Evolutionary conservation across 2,113 vertebrate species (phyloP).

Genomic region (Hystrix cristata): DNA sequence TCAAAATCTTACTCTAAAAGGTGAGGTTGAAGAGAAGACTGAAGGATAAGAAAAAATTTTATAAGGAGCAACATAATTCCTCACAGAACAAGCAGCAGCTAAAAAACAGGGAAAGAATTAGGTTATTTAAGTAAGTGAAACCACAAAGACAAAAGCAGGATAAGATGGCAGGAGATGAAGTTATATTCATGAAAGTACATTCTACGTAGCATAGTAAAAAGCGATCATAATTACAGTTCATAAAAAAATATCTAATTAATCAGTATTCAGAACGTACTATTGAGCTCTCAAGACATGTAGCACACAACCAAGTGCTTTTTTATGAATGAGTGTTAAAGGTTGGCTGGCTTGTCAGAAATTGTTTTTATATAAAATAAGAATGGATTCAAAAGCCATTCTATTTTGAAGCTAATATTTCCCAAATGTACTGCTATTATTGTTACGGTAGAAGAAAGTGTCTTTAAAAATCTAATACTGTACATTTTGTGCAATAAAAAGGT

Average conservation of each 20-base stretch:
- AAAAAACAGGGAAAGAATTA: not conserved
- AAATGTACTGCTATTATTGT: not conserved
- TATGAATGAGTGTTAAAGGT: constrained; percentile 10
- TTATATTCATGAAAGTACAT: not conserved
- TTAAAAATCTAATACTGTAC: not conserved
- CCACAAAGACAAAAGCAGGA: not conserved
- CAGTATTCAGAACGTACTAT: not conserved
- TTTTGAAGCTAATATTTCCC: constrained; percentile 28
- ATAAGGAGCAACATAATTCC: not conserved
- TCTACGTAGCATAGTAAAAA: not conserved
- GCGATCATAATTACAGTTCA: not conserved
- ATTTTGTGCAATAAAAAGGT: not conserved
- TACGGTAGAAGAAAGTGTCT: not conserved
- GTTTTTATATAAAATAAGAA: constrained; percentile 26
- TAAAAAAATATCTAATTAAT: not conserved
- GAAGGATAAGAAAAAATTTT: not conserved
- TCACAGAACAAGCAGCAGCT: not conserved
- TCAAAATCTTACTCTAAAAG: not conserved
- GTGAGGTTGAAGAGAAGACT: not conserved
- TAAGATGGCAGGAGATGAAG: not conserved
- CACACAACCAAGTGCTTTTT: not conserved
- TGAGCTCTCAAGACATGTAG: not conserved
- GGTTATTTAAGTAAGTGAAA: not conserved
- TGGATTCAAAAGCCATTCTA: not conserved
- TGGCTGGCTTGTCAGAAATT: not conserved